These are phyloP conservation scores for Caranx ignobilis DNA, from an alignment of 2,113 vertebrate genomes.

Conservation along the genomic window DNA sequence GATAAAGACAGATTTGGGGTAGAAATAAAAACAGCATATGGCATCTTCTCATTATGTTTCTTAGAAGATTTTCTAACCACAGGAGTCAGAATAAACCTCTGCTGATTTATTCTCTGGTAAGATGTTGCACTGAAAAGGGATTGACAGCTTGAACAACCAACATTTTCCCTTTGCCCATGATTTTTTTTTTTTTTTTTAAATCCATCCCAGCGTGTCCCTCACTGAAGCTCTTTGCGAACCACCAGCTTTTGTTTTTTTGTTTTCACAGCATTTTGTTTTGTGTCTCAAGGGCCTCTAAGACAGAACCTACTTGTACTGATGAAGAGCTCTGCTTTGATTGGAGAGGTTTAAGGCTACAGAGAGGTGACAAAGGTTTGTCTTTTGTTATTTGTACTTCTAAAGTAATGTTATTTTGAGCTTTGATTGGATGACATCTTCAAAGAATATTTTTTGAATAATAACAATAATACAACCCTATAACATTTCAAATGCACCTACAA, in stretches of 20 bases:
- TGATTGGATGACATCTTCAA: conserved; percentile 6
- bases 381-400: neutral
- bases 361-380: neutral
- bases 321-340: conserved; percentile 12
- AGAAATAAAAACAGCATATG: conserved; percentile 11
- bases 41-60: conserved; percentile 3
- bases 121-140: conserved; percentile 3
- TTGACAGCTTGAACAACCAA: conserved; percentile 30
- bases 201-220: neutral
- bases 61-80: conserved; percentile 17
- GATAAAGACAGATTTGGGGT: conserved; percentile 9
- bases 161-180: neutral
- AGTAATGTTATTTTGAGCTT: neutral
- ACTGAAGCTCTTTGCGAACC: conserved; percentile 12
- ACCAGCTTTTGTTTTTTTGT: conserved; percentile 23
- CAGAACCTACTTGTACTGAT: conserved; percentile 18
- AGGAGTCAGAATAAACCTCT: conserved; percentile 31
- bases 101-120: conserved; percentile 23
- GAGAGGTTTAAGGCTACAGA: conserved; percentile 6
- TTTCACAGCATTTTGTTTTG: conserved; percentile 3
- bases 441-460: conserved; percentile 18
- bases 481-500: conserved; percentile 8
- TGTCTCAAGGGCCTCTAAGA: neutral
- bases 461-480: conserved; percentile 30
- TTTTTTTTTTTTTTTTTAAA: too few species aligned